A percentile compares a stretch with the other conserved stretches of the same genome.
Evolutionary conservation across 2,113 vertebrate species (phyloP).

Genomic region (Tupaia tana): DNA sequence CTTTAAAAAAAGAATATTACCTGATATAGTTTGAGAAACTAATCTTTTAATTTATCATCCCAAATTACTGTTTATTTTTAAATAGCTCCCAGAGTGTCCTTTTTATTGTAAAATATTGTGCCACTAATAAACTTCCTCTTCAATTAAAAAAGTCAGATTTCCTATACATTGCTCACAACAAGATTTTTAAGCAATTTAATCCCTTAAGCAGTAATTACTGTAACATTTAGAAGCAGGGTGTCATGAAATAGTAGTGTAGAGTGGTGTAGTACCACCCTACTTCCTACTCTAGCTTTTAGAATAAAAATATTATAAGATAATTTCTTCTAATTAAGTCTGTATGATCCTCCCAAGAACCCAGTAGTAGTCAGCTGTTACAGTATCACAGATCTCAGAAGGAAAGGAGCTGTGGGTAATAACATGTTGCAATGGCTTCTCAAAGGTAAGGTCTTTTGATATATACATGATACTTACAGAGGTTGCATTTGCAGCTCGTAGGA

Average conservation of each 20-base stretch:
- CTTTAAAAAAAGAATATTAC: too few species aligned
- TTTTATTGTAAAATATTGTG: conserved; percentile 47
- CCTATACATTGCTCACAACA: not conserved
- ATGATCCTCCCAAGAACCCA: not conserved
- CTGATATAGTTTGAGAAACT: not conserved
- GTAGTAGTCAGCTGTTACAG: not conserved
- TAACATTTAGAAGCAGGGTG: conserved; percentile 45
- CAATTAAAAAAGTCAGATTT: conserved; percentile 18
- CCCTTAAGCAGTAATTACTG: conserved; percentile 45
- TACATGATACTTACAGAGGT: not conserved
- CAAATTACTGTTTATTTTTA: conserved; percentile 54
- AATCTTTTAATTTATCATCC: conserved; percentile 18
- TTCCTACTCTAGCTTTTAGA: conserved; percentile 7
- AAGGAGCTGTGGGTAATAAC: not conserved
- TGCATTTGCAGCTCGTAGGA: not conserved
- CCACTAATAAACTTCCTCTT: conserved; percentile 24
- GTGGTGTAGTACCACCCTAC: not conserved
- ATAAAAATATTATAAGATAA: conserved; percentile 32
- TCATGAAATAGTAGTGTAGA: not conserved
- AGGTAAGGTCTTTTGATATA: not conserved
- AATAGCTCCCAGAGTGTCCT: not conserved
- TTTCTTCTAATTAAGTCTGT: conserved; percentile 61
- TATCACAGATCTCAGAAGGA: not conserved
- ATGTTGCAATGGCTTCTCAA: not conserved
- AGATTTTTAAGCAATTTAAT: conserved; percentile 57